Base-by-base conservation (phyloP, 1,140 invertebrate species). In the Drosophila arizonae region DNA sequence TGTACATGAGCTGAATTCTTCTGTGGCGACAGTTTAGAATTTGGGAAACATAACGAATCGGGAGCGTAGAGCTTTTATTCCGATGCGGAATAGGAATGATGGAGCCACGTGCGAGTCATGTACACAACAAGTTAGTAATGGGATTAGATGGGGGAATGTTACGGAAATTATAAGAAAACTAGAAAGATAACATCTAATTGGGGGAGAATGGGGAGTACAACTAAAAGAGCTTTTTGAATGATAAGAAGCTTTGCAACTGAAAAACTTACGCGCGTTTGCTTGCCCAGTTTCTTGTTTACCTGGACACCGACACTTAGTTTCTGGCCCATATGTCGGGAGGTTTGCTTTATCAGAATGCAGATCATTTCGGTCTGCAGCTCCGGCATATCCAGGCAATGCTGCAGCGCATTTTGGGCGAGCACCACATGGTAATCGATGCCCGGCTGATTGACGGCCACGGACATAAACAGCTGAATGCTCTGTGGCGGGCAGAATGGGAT, bases 341-440 rank as follows among this genome's bases (percentile, higher is more conserved):
- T 98, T 94, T 99, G 98, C 92, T 97, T 97, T 79, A 98, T 96
- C 69, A 99, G 93, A 67, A 96, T 96, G 90, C 97, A 97, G 82
- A 97, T 95, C 89, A 99, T 94, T 94, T 99, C 98, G 86, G 96
- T 95, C 90, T 98, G 97, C 65, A 99, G 94, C 92, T 98, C 97
- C 61, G 95, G 94, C 90, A 96, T 95, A 79, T 97, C 96, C 50
- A 99, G 93, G 92, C 97, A 98, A 85, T 97, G 95, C 90, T 97
- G 96, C 50, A 99, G 93, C 9, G 97, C 96, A 92, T 98, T 98
- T 94, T 99, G 98, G 24, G 97, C 97, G 69, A 99, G 93, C 52
- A 97, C 96, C 78, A 99, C 97, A 90, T 99, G 98, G 92, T 98
- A 98, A 92, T 99, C 98, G 81, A 99, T 98, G 79, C 97, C 97